phyloP scores from a whole-genome alignment of 2,888 invertebrate genomes.

The Patella depressa region DNA sequence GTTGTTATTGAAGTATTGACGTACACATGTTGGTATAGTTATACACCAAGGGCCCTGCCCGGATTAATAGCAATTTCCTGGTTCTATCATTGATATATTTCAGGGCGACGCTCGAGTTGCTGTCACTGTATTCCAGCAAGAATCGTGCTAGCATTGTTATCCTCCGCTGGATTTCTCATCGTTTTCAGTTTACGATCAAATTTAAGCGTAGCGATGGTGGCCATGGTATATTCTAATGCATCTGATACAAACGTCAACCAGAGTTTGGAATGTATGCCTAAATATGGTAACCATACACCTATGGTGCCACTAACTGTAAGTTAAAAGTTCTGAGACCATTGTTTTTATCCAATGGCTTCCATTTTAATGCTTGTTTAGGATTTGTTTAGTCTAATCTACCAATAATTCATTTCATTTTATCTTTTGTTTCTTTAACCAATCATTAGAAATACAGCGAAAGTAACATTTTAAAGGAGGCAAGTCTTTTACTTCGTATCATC shows the following conservation, averaged over 20 bases:
- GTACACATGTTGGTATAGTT: too few species aligned
- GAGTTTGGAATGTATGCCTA: neutral
- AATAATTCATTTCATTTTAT: too few species aligned
- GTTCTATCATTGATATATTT: too few species aligned
- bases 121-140: conserved; percentile 42
- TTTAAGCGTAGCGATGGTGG: conserved; percentile 79
- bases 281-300: neutral
- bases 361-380: too few species aligned
- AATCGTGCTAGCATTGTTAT: conserved; percentile 65
- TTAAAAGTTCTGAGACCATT: neutral
- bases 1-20: too few species aligned
- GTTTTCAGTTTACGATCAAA: conserved; percentile 77
- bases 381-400: too few species aligned
- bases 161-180: conserved; percentile 65
- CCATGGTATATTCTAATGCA: conserved; percentile 42
- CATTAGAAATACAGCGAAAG: too few species aligned
- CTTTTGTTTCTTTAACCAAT: too few species aligned
- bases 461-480: too few species aligned
- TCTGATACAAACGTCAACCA: neutral
- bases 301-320: neutral
- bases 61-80: too few species aligned
- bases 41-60: too few species aligned
- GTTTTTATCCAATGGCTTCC: neutral
- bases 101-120: neutral
- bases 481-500: too few species aligned